These are phyloP conservation scores for Reinhardtius hippoglossoides DNA, from an alignment of 2,113 vertebrate genomes.

Conservation along the genomic window DNA sequence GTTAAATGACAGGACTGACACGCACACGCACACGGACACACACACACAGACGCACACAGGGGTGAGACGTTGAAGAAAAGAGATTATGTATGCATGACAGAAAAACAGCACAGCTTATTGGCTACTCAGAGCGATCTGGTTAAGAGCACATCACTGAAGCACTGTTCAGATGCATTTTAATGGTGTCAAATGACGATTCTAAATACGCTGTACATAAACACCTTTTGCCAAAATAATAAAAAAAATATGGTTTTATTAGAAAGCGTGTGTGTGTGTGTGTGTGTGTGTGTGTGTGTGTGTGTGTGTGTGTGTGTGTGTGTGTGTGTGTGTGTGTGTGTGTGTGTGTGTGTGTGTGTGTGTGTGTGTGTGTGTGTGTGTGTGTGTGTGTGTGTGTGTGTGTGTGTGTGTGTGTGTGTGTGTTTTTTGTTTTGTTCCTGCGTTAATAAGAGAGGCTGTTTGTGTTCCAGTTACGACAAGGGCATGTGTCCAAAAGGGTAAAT, in stretches of 20 bases:
- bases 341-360: constrained; percentile 43
- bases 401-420: constrained; percentile 37
- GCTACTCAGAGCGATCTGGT: constrained; percentile 68
- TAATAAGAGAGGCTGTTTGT: constrained; percentile 8
- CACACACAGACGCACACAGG: not conserved
- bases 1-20: constrained; percentile 34
- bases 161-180: constrained; percentile 80
- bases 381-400: constrained; percentile 42
- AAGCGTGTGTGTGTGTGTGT: constrained; percentile 37
- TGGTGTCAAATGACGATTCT: constrained; percentile 79
- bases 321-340: constrained; percentile 40
- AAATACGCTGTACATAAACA: constrained; percentile 79
- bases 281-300: constrained; percentile 36
- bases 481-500: constrained; percentile 50
- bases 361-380: constrained; percentile 38
- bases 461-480: constrained; percentile 35
- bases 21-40: not conserved
- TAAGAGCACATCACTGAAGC: constrained; percentile 82
- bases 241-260: constrained; percentile 76
- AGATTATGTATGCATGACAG: constrained; percentile 75
- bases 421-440: constrained; percentile 16
- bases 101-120: constrained; percentile 76
- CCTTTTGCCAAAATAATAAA: constrained; percentile 84
- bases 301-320: constrained; percentile 40
- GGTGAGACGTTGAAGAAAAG: constrained; percentile 2